Evolutionary conservation across 2,888 invertebrate species (phyloP).

Genomic region (Tetragnatha montana): DNA sequence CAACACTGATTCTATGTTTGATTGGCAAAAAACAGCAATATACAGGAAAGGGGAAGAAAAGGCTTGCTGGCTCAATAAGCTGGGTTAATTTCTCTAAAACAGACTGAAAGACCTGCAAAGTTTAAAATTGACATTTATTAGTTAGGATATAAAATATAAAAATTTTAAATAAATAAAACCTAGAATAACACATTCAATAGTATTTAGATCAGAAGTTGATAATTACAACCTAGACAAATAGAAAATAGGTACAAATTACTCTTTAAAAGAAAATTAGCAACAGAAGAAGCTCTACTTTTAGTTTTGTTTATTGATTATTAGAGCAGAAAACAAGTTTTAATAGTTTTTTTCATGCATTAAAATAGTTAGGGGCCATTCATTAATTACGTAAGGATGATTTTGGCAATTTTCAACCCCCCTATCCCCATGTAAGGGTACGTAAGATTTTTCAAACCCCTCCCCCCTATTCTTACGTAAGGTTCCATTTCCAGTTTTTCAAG

Average conservation of each 20-base stretch:
- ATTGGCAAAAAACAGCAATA: constrained; percentile 18
- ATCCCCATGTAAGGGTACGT: too few relatives aligned
- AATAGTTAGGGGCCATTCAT: too few relatives aligned
- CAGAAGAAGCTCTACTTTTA: background rate
- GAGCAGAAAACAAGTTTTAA: too few relatives aligned
- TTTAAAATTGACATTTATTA: too few relatives aligned
- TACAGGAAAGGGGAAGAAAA: constrained; percentile 40
- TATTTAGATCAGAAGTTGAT: background rate
- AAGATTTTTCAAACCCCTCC: too few relatives aligned
- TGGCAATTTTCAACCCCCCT: too few relatives aligned
- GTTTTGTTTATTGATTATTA: too few relatives aligned
- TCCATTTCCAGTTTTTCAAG: too few relatives aligned
- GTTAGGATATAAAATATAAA: background rate
- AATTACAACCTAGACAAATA: background rate
- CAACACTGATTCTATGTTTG: constrained; percentile 10
- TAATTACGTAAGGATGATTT: too few relatives aligned
- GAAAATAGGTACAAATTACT: too few relatives aligned
- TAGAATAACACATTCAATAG: background rate
- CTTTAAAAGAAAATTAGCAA: background rate
- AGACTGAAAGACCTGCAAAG: constrained; percentile 27
- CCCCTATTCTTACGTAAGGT: too few relatives aligned
- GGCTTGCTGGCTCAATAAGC: constrained; percentile 13
- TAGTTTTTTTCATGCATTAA: too few relatives aligned
- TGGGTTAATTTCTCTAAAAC: background rate
- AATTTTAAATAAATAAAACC: background rate